These are phyloP conservation scores for Mythimna albipuncta DNA, from an alignment of 2,888 invertebrate genomes.

Conservation along the genomic window DNA sequence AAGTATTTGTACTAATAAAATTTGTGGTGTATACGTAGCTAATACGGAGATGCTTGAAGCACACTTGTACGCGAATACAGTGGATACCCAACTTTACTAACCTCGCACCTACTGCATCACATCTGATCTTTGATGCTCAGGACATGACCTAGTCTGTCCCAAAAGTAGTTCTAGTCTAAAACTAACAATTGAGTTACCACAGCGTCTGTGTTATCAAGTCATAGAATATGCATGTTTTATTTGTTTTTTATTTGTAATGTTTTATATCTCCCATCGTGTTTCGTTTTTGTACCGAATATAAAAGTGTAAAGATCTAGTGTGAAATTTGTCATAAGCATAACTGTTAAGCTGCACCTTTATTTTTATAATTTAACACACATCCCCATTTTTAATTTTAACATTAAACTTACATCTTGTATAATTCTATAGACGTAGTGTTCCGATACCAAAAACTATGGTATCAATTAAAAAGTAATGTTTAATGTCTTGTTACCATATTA, in stretches of 20 bases:
- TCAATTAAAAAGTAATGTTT: constrained; percentile 31
- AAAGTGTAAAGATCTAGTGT: constrained; percentile 41
- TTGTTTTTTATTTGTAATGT: constrained; percentile 36
- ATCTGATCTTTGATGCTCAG: constrained; percentile 35
- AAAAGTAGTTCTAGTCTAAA: constrained; percentile 65
- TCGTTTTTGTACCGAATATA: constrained; percentile 9
- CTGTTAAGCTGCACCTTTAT: constrained; percentile 16
- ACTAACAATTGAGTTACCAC: constrained; percentile 64
- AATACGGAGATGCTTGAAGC: not conserved
- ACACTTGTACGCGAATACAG: not conserved
- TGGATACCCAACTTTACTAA: constrained; percentile 12
- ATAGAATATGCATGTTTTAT: constrained; percentile 41
- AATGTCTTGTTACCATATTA: constrained; percentile 41
- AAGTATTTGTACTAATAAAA: no score
- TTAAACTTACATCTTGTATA: constrained; percentile 20
- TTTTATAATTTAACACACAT: constrained; percentile 5
- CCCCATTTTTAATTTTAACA: constrained; percentile 22
- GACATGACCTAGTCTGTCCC: constrained; percentile 45
- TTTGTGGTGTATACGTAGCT: not conserved
- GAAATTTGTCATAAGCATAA: constrained; percentile 29
- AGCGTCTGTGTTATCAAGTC: constrained; percentile 52
- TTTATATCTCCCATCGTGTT: constrained; percentile 26
- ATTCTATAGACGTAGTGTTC: constrained; percentile 14
- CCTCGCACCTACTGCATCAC: constrained; percentile 31
- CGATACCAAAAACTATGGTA: constrained; percentile 57